These are phyloP conservation scores for Microcebus ravelobensis DNA, from an alignment of 2,113 vertebrate genomes.

Conservation along the genomic window DNA sequence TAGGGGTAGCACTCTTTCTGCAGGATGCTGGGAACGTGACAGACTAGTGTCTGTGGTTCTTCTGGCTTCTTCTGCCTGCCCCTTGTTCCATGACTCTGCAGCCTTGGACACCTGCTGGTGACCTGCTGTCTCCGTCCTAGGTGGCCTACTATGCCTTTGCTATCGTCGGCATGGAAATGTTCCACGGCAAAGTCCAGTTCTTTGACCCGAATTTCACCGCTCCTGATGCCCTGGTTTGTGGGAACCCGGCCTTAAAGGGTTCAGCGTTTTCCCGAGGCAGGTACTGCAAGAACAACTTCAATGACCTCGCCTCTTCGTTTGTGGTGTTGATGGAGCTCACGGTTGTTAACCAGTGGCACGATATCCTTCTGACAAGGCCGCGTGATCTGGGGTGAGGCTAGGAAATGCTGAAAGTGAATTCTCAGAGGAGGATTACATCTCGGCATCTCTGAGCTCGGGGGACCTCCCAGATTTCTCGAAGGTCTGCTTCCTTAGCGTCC, in stretches of 20 bases:
- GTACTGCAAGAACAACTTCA: slow-evolving; percentile 98
- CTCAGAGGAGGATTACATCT: not conserved
- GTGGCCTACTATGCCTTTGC: slow-evolving; percentile 96
- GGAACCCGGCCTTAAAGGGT: slow-evolving; percentile 88
- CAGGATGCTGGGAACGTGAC: fast-evolving
- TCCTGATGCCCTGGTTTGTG: slow-evolving; percentile 85
- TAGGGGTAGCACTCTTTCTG: not conserved
- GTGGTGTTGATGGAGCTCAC: slow-evolving; percentile 94
- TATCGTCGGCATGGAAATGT: slow-evolving; percentile 95
- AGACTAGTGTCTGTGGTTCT: not conserved
- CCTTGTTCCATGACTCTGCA: fast-evolving
- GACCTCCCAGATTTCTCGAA: not conserved
- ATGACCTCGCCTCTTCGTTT: slow-evolving; percentile 89
- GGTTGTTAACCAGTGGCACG: slow-evolving; percentile 96
- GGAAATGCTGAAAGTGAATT: not conserved
- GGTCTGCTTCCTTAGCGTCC: slow-evolving; percentile 85
- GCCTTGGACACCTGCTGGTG: not conserved
- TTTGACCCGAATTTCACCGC: slow-evolving; percentile 71
- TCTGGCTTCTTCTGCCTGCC: fast-evolving
- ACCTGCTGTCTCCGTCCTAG: slow-evolving; percentile 67
- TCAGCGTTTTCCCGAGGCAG: slow-evolving; percentile 87
- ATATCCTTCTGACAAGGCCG: slow-evolving; percentile 89
- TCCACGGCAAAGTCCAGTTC: slow-evolving; percentile 90
- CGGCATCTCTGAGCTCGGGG: not conserved
- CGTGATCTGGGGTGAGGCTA: fast-evolving